Conservation (phyloP, 2,113 vertebrate species). For the Apus apus region DNA sequence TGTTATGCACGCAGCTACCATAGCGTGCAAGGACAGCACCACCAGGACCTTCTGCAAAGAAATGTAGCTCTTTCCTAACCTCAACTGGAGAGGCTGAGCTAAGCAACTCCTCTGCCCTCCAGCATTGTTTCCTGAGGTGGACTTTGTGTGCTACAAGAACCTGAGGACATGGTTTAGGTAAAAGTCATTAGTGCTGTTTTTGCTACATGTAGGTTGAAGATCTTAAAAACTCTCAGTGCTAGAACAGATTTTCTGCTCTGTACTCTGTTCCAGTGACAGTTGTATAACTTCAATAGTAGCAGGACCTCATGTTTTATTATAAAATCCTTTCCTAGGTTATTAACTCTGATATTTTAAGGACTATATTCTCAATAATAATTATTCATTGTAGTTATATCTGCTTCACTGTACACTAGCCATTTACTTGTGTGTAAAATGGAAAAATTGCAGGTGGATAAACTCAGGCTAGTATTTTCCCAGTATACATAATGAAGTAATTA, state of each 20-base stretch:
- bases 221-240: neutral
- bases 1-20: accelerated
- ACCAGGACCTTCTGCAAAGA: neutral
- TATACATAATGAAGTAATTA: neutral
- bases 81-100: neutral
- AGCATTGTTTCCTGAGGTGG: accelerated
- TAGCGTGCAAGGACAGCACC: neutral
- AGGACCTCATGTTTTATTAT: neutral
- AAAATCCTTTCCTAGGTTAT: neutral
- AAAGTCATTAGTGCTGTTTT: neutral
- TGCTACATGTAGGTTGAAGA: neutral
- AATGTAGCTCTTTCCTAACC: neutral
- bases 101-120: neutral
- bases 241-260: neutral
- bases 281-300: neutral
- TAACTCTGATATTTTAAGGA: neutral
- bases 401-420: neutral
- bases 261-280: neutral
- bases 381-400: neutral
- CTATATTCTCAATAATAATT: neutral
- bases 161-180: accelerated
- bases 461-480: neutral
- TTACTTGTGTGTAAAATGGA: neutral
- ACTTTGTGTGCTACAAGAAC: neutral
- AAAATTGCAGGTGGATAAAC: neutral